Evolutionary conservation across 1,140 invertebrate genomes (phyloP).

Genomic region (Drosophila kurseongensis): DNA sequence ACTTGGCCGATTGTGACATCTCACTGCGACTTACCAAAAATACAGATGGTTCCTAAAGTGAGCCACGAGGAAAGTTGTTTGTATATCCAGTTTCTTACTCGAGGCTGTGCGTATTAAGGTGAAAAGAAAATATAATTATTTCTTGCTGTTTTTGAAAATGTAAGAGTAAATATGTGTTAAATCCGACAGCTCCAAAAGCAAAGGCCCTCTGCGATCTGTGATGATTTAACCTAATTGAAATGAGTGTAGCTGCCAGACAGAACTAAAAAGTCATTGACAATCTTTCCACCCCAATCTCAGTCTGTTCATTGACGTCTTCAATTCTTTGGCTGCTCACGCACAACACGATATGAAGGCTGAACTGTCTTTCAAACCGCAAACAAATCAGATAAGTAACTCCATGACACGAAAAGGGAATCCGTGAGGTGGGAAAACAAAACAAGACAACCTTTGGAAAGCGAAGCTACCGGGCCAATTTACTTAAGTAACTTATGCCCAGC

Average conservation of each 20-base stretch:
- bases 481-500: slow-evolving; percentile 75
- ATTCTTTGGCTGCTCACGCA: slow-evolving; percentile 63
- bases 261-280: slow-evolving; percentile 18
- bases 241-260: not conserved
- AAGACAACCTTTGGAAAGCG: slow-evolving; percentile 34
- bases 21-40: slow-evolving; percentile 12
- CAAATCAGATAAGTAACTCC: slow-evolving; percentile 75
- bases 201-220: slow-evolving; percentile 19
- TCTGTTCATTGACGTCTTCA: slow-evolving; percentile 4
- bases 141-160: slow-evolving; percentile 10
- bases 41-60: not conserved
- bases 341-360: slow-evolving; percentile 26
- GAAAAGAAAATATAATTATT: slow-evolving; percentile 24
- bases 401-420: slow-evolving; percentile 12
- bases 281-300: slow-evolving; percentile 4
- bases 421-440: slow-evolving; percentile 31
- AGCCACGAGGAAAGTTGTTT: not conserved
- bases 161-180: slow-evolving; percentile 9
- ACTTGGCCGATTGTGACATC: not conserved
- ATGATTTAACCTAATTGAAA: slow-evolving; percentile 37
- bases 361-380: slow-evolving; percentile 55
- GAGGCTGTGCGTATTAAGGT: not conserved
- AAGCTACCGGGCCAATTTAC: slow-evolving; percentile 70
- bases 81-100: not conserved
- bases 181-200: slow-evolving; percentile 4